Base-by-base conservation (phyloP, 2,113 vertebrate genomes). In the Osmerus mordax region DNA sequence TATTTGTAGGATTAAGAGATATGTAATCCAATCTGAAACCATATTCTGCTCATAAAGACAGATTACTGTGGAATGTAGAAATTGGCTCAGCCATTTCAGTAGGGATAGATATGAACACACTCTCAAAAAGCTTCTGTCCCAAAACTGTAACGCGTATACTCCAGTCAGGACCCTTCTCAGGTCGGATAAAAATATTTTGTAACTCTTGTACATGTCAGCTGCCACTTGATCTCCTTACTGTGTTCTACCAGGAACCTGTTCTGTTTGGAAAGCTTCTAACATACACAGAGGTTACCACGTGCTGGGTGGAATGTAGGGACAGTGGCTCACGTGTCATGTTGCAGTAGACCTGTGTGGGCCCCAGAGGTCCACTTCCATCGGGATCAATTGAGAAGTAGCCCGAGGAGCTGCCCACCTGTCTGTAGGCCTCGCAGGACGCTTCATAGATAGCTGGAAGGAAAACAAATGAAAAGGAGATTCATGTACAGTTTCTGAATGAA, bases 331-430 rank as follows among this genome's bases (percentile, higher is more conserved):
- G 96, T 86, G 96, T 98, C 88, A 97, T 93, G 79, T 99, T 97
- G 88, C 97, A 99, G 87, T 94, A 97, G 2, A 98, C 96, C 41
- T 88, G 93, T 29, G 95, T 80, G 0, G 96, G 93, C 82, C 85
- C 92, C 75, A 98, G 90, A 0, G 95, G 94, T 12, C 97, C 96
- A 3, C 96, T 99, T 77, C 96, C 97, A 83, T 99, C 97, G 0
- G 94, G 92, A 84, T 99, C 97, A 0, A 99, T 92, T 80, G 94
- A 93, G 92, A 95, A 98, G 89, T 93, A 95, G 54, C 95, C 97
- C 0, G 96, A 96, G 0, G 92, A 91, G 87, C 91, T 93, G 67
- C 96, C 97, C 29, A 90, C 94, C 84, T 98, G 94, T 70, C 94
- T 91, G 81, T 99, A 98, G 52, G 93, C 94, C 83, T 99, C 97